A percentile compares a stretch with the other conserved stretches of the same genome.
Conservation (phyloP, 1,140 invertebrate genomes). For the Bemisia tabaci region DNA sequence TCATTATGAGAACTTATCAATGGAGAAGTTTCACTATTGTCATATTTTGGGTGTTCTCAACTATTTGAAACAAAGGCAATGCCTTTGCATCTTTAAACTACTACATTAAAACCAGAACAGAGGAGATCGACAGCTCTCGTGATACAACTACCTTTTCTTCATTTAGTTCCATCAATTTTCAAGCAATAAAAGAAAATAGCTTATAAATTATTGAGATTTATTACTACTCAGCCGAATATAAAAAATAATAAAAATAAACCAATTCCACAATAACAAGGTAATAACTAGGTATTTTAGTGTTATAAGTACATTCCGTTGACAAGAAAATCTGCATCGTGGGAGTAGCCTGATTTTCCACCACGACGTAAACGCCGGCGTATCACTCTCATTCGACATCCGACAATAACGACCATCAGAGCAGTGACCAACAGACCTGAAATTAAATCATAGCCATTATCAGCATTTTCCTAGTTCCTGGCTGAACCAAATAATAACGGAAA, state of each 20-base stretch:
- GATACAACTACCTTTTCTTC: too few relatives aligned
- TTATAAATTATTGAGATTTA: neutral
- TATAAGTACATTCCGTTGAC: conserved; percentile 97
- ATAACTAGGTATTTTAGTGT: neutral
- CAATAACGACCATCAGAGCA: conserved; percentile 54
- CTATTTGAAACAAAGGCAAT: too few relatives aligned
- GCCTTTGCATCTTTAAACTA: too few relatives aligned
- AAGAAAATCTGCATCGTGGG: conserved; percentile 89
- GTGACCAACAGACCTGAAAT: conserved; percentile 51
- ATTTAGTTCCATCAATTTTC: too few relatives aligned
- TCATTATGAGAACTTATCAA: too few relatives aligned
- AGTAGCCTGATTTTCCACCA: conserved; percentile 66
- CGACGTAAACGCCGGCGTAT: conserved; percentile 56
- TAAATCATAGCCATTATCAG: conserved; percentile 6
- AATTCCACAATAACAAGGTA: neutral
- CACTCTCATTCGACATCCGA: conserved; percentile 63
- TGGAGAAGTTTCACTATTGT: too few relatives aligned
- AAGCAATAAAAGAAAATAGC: neutral
- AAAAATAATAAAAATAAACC: neutral
- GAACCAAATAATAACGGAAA: neutral
- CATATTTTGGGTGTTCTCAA: too few relatives aligned
- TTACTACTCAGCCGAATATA: neutral
- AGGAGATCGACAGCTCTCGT: too few relatives aligned
- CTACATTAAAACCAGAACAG: too few relatives aligned
- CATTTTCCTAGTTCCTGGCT: neutral